Percentiles rank a stretch among this genome's conserved stretches.
phyloP scores from a whole-genome alignment of 2,797 vertebrate species.

The Pampus argenteus region DNA sequence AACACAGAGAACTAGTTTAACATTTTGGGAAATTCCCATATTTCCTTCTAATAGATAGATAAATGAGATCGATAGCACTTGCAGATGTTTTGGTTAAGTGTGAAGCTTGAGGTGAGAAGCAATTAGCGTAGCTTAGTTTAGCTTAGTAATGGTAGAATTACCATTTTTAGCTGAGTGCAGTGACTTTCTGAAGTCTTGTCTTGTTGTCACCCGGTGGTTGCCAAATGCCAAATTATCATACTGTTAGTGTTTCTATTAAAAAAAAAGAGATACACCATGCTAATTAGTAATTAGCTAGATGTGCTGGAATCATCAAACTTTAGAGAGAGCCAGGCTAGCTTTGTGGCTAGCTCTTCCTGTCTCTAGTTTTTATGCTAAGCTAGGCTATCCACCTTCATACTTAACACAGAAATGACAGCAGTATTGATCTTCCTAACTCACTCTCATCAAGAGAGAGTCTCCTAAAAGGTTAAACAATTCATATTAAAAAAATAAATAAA shows the following conservation, averaged over 20 bases:
- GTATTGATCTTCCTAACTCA: not conserved
- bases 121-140: not conserved
- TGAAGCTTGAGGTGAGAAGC: not conserved
- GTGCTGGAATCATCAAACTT: not conserved
- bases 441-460: not conserved
- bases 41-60: not conserved
- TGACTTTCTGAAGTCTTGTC: not conserved
- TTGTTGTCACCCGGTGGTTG: not conserved
- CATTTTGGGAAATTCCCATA: not conserved
- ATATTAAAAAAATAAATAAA: not conserved
- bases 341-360: not conserved
- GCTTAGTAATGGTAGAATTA: not conserved
- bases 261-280: not conserved
- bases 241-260: not conserved
- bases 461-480: not conserved
- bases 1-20: not conserved
- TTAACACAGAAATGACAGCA: not conserved
- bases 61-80: not conserved
- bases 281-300: constrained; percentile 6
- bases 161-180: not conserved
- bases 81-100: not conserved
- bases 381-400: not conserved
- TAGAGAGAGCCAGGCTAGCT: not conserved
- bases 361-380: not conserved
- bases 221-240: not conserved